Evolutionary conservation across 1,140 invertebrate genomes (phyloP).

Genomic region (Eciton burchellii): DNA sequence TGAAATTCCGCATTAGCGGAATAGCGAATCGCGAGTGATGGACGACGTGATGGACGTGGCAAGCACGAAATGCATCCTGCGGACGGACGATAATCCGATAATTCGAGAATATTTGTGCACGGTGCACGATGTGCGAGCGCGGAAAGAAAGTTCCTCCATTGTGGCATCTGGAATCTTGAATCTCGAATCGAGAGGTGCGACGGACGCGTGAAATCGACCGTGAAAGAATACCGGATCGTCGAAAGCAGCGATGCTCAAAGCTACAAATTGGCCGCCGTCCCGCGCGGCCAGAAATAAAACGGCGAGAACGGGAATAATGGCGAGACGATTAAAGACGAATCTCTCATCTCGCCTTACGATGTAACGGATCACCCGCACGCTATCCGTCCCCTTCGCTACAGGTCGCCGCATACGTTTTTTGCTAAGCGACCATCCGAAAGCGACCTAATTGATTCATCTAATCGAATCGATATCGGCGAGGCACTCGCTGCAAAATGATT

Average conservation of each 20-base stretch:
- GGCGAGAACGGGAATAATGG: background rate
- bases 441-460: no score
- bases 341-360: background rate
- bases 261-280: conserved; percentile 15
- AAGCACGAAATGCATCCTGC: background rate
- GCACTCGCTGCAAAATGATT: no score
- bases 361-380: background rate
- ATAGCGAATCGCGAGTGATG: background rate
- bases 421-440: no score
- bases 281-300: background rate
- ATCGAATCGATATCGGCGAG: no score
- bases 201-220: conserved; percentile 65
- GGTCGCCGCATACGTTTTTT: no score
- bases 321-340: background rate
- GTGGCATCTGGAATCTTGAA: conserved; percentile 57
- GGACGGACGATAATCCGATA: background rate
- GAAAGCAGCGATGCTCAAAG: conserved; percentile 56
- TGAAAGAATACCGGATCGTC: conserved; percentile 60
- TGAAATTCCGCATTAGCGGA: no score
- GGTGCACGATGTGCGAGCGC: background rate
- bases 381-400: no score
- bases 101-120: conserved; percentile 37
- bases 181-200: conserved; percentile 60
- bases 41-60: background rate
- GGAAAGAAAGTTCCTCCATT: conserved; percentile 56